phyloP scores from a whole-genome alignment of 2,888 invertebrate species.

The Hemistola chrysoprasaria region DNA sequence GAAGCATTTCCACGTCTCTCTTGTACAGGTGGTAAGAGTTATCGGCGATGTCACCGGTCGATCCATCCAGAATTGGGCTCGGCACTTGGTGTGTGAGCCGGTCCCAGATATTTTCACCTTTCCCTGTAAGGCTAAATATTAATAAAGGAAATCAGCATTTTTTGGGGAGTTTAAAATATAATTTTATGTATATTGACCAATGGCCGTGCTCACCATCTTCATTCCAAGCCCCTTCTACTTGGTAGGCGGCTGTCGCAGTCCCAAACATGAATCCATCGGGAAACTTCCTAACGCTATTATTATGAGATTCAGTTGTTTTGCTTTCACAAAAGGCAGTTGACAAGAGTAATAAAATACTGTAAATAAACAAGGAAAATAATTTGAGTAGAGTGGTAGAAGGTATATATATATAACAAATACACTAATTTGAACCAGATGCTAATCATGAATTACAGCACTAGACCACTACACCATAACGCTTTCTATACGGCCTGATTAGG shows the following conservation, averaged over 20 bases:
- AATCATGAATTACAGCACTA: no score
- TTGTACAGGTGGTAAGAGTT: constrained; percentile 80
- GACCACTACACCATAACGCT: no score
- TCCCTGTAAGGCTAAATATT: constrained; percentile 43
- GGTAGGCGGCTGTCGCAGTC: constrained; percentile 68
- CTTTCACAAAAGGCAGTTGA: constrained; percentile 19
- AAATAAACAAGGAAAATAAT: not conserved
- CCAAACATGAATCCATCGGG: constrained; percentile 51
- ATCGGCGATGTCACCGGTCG: constrained; percentile 78
- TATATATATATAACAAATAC: no score
- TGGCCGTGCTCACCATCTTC: constrained; percentile 55
- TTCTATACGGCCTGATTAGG: no score
- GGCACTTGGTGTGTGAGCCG: constrained; percentile 61
- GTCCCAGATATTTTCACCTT: constrained; percentile 82
- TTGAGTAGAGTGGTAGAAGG: no score
- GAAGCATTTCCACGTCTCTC: constrained; percentile 63
- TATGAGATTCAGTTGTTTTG: constrained; percentile 19
- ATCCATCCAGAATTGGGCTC: constrained; percentile 68
- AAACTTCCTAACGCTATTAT: constrained; percentile 40
- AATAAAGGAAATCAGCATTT: no score
- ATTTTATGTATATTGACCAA: not conserved
- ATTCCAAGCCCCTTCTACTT: constrained; percentile 78
- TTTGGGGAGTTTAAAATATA: no score
- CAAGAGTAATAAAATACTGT: constrained; percentile 10
- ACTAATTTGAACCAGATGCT: no score